These are phyloP conservation scores for Toxonevra muliebris DNA, from an alignment of 2,888 invertebrate genomes.

Conservation along the genomic window DNA sequence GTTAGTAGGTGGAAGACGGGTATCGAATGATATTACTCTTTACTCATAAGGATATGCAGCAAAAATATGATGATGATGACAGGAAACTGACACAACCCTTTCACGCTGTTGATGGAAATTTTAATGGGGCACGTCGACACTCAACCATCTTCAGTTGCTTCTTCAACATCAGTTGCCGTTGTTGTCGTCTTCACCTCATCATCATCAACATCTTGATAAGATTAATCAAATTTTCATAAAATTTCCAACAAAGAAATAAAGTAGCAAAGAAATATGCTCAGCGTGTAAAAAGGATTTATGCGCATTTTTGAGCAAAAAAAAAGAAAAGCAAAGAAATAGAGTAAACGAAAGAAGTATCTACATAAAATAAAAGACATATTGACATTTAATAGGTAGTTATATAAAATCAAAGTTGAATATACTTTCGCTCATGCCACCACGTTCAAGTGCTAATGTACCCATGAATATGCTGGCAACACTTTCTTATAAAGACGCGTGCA, in stretches of 20 bases:
- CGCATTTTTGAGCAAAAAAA: slow-evolving; percentile 9
- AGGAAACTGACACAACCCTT: neutral
- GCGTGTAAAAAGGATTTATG: slow-evolving; percentile 35
- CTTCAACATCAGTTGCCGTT: slow-evolving; percentile 16
- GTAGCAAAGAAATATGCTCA: slow-evolving; percentile 33
- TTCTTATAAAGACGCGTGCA: too few species aligned
- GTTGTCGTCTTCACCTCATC: slow-evolving; percentile 19
- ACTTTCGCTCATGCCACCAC: too few species aligned
- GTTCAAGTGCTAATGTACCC: too few species aligned
- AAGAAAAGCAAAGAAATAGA: neutral
- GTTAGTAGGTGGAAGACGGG: too few species aligned
- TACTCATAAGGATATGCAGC: neutral
- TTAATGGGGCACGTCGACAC: too few species aligned
- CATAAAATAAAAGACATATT: too few species aligned
- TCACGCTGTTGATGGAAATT: neutral
- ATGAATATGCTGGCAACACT: too few species aligned
- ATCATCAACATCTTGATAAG: slow-evolving; percentile 61
- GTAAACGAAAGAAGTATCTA: neutral
- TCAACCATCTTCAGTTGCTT: neutral
- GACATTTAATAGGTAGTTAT: too few species aligned
- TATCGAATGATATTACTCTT: neutral
- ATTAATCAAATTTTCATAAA: slow-evolving; percentile 65
- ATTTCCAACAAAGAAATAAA: slow-evolving; percentile 46
- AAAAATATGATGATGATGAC: neutral
- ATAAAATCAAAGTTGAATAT: too few species aligned